These are phyloP conservation scores for Cryptoleucopteryx plumbea DNA, from an alignment of 2,113 vertebrate species.

Conservation along the genomic window DNA sequence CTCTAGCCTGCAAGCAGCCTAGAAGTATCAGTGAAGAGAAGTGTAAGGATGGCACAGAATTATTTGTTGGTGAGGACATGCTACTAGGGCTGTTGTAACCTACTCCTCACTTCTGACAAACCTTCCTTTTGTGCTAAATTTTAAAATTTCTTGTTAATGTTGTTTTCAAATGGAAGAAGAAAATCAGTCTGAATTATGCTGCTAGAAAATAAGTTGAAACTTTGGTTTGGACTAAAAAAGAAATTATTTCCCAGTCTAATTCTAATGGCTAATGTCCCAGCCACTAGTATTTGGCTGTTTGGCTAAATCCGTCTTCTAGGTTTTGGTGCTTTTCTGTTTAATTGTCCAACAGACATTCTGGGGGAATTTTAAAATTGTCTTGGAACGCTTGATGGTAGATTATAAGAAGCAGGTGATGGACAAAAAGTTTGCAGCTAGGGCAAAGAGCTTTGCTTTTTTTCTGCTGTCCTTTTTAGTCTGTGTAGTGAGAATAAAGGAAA, in stretches of 20 bases:
- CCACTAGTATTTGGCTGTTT: not conserved
- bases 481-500: not conserved
- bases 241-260: not conserved
- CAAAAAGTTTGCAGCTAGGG: not conserved
- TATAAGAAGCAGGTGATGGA: not conserved
- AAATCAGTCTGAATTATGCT: not conserved
- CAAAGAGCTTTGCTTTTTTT: not conserved
- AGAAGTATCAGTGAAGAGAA: accelerated
- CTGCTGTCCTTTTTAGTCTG: not conserved
- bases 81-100: not conserved
- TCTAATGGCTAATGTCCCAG: not conserved
- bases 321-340: not conserved
- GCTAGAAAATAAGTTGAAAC: not conserved
- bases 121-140: not conserved
- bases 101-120: not conserved
- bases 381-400: not conserved
- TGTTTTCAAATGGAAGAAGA: not conserved
- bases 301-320: not conserved
- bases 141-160: not conserved
- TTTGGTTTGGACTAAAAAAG: not conserved
- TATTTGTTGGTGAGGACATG: too few relatives aligned
- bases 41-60: not conserved
- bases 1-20: not conserved
- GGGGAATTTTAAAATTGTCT: not conserved
- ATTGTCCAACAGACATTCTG: not conserved